Evolutionary conservation across 2,888 invertebrate species (phyloP), one percentile per base, ranked within the genome.

Genomic region (Dendrolimus houi): DNA sequence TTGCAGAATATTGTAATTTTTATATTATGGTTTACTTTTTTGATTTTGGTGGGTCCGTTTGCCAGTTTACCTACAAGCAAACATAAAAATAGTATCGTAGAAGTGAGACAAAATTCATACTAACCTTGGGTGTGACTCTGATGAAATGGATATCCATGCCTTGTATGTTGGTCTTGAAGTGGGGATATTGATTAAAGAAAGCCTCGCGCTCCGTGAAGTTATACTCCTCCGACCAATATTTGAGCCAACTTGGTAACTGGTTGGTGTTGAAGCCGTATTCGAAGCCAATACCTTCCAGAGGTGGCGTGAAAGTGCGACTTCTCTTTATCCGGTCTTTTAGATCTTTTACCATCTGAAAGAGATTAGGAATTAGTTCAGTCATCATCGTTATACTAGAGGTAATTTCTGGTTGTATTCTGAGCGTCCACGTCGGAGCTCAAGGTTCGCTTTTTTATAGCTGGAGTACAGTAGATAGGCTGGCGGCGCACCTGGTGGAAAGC

Each of bases 191-290:
- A 74, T 97, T 97, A 8, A 97, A 81, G 62, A 91, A 91, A 9
- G 79, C 77, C 76, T 96, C 94, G 7, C 95, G 90, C 60, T 93
- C 91, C 42, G 72, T 81, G 61, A 91, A 82, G 66, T 95, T 92
- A 76, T 96, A 97, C 52, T 93, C 90, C 2, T 93, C 92, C 1
- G 91, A 91, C 98, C 98, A 98, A 81, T 96, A 95, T 9, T 93
- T 87, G 1, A 95, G 70, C 68, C 97, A 91, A 54, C 89, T 83
- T 54, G 92, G 84, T 17, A 97, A 74, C 58, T 93, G 92, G 1
- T 93, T 91, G 0, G 93, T 87, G 73, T 96, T 95, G 76, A 97
- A 94, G 0, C 98, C 98, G 74, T 97, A 98, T 65, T 94, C 92
- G 79, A 97, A 97, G 1, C 88, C 93, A 0, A 92, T 86, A 17